Base-by-base conservation (phyloP, 1,140 invertebrate species). In the Teleogryllus occipitalis region DNA sequence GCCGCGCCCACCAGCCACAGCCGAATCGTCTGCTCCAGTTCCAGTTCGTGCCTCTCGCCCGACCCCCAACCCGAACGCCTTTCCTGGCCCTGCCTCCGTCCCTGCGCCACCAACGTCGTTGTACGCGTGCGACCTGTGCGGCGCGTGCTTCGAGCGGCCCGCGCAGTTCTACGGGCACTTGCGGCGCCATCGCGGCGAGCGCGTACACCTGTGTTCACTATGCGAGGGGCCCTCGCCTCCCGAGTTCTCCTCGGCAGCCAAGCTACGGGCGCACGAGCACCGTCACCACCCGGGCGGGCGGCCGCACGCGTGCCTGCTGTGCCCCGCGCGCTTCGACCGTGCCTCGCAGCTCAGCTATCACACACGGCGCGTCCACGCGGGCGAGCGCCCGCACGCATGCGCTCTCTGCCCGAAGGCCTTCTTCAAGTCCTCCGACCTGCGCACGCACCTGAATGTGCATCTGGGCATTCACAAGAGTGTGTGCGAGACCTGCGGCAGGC, bases 401-500 rank as follows among this genome's bases (percentile, higher is more conserved):
- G 78, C 80, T 6, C 80, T 82, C 54, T 83, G 83, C 72, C 21
- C 74, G 48, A 83, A 83, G 77, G 81, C 74, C 10, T 65, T 65
- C 18, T 82, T 82, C 79, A 81, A 83, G 27, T 80, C 80, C 75
- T 80, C 81, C 47, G 88, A 88, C 72, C 80, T 88, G n/a, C 83
- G 85, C 54, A 88, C 85, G 8, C 88, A 88, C 78, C 82, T 88
- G 10, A 88, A 87, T 73, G 85, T 87, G 74, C 87, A 88, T 82
- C 80, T 88, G 74, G 86, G 86, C 12, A 87, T 85, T 47, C 87
- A 87, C 81, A 83, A 84, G 74, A 86, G 84, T 47, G 87, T 88
- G 8, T 88, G 87, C 75, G 85, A 88, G 80, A 82, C 86, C 74
- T 88, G 87, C 78, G 87, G 87, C 12, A 83, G 84, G 49, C 86